Base-by-base conservation (phyloP, 2,888 invertebrate genomes). In the Miltochrista miniata region DNA sequence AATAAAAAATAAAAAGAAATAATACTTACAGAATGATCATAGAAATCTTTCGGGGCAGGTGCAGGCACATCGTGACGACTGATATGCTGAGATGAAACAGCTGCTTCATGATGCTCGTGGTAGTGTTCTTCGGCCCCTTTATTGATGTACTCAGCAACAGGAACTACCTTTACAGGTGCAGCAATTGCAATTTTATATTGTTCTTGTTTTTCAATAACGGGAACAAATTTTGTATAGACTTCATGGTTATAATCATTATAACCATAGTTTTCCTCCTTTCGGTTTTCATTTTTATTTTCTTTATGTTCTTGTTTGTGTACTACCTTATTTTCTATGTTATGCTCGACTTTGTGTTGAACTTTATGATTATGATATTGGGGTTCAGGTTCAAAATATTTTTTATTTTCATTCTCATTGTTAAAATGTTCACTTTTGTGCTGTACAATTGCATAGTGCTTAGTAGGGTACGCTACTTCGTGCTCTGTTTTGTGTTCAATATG, bases 71-170 rank as follows among this genome's bases (percentile, higher is more conserved):
- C 82, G 54, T 78, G 83, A 51, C 67, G 85, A 48, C 79, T 74
- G 31, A 86, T 81, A 59, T 84, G 78, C 61, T 91, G 89, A 0
- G 83, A 82, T 2, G 87, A 81, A 1, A 84, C 72, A 7, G 81
- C 81, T 10, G 45, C 63, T 38, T 61, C 56, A 13, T 69, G 56
- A 0, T 68, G 54, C 13, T 67, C 34, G 5, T 30, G 15, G 38
- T 68, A 14, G 30, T 59, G 45, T 39, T 54, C 56, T 29, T 58
- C 59, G 35, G 62, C 57, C 31, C 40, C 57, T 33, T 58, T 49
- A 0, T 65, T 61, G 10, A 70, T 62, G 24, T 70, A 70, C 13
- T 69, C 57, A n/a, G 55, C 64, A 5, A 71, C 54, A 7, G 73
- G 66, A 1, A 63, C 43, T 4, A 60, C 62, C 47, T 65, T 68